These are phyloP conservation scores for Melinaea menophilus DNA, from an alignment of 2,888 invertebrate genomes.

Conservation along the genomic window DNA sequence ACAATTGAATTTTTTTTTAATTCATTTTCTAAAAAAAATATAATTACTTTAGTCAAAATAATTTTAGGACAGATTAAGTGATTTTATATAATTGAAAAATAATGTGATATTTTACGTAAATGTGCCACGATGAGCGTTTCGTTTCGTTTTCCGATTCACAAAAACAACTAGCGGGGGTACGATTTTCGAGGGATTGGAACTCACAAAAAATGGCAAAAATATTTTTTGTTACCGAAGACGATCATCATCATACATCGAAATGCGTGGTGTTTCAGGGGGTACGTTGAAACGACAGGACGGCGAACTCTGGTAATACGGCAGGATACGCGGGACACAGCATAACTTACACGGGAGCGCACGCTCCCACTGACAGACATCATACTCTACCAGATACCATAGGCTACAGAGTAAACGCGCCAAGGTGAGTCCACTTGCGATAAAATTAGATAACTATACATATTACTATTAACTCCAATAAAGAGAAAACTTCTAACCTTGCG, in stretches of 20 bases:
- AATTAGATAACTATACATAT: slow-evolving; percentile 2
- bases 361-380: slow-evolving; percentile 73
- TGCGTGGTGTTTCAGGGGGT: slow-evolving; percentile 77
- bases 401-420: slow-evolving; percentile 81
- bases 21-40: background rate
- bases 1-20: background rate
- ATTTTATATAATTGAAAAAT: slow-evolving; percentile 17
- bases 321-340: slow-evolving; percentile 73
- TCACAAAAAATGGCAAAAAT: slow-evolving; percentile 28
- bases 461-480: slow-evolving; percentile 2
- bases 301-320: slow-evolving; percentile 81
- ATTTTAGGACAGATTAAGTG: background rate
- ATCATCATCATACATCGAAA: slow-evolving; percentile 47
- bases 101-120: slow-evolving; percentile 28
- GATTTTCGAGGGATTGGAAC: slow-evolving; percentile 22
- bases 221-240: slow-evolving; percentile 25
- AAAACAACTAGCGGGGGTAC: slow-evolving; percentile 37
- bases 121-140: slow-evolving; percentile 58
- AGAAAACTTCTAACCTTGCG: slow-evolving; percentile 4
- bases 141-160: slow-evolving; percentile 56
- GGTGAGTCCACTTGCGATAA: slow-evolving; percentile 67
- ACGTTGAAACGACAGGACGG: slow-evolving; percentile 85
- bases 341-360: slow-evolving; percentile 67
- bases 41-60: background rate
- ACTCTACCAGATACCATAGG: slow-evolving; percentile 73